Conservation (phyloP, 2,888 invertebrate species). For the Alviniconcha strummeri region DNA sequence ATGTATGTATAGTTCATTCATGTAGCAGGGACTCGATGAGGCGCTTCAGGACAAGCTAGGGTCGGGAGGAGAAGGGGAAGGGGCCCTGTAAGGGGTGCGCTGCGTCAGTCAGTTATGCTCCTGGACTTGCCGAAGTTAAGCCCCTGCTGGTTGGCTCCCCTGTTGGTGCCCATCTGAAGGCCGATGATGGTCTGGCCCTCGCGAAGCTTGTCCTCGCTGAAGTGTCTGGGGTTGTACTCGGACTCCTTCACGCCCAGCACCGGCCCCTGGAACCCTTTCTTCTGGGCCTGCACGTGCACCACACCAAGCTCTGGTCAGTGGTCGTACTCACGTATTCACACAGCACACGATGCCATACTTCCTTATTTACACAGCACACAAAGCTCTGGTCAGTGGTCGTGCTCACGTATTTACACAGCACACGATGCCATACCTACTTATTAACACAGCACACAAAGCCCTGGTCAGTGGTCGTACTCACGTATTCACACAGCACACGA, state of each 20-base stretch:
- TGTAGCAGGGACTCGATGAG: too few relatives aligned
- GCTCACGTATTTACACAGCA: too few relatives aligned
- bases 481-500: too few relatives aligned
- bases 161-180: slow-evolving; percentile 88
- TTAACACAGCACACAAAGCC: too few relatives aligned
- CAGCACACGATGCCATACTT: too few relatives aligned
- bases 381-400: too few relatives aligned
- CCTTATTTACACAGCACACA: too few relatives aligned
- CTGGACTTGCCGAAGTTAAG: slow-evolving; percentile 78
- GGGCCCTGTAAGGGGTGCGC: slow-evolving; percentile 6
- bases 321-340: too few relatives aligned
- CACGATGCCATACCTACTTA: too few relatives aligned
- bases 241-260: slow-evolving; percentile 85
- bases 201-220: slow-evolving; percentile 94
- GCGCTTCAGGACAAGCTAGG: too few relatives aligned
- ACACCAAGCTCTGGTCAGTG: too few relatives aligned
- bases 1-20: background rate
- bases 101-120: slow-evolving; percentile 51
- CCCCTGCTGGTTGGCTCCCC: slow-evolving; percentile 96
- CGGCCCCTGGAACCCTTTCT: slow-evolving; percentile 37
- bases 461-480: too few relatives aligned
- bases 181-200: slow-evolving; percentile 95
- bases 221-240: slow-evolving; percentile 93
- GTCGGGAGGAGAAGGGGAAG: background rate
- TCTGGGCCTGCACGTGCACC: slow-evolving; percentile 31